These are phyloP conservation scores for Phengaris arion DNA, from an alignment of 2,888 invertebrate genomes.

Conservation along the genomic window DNA sequence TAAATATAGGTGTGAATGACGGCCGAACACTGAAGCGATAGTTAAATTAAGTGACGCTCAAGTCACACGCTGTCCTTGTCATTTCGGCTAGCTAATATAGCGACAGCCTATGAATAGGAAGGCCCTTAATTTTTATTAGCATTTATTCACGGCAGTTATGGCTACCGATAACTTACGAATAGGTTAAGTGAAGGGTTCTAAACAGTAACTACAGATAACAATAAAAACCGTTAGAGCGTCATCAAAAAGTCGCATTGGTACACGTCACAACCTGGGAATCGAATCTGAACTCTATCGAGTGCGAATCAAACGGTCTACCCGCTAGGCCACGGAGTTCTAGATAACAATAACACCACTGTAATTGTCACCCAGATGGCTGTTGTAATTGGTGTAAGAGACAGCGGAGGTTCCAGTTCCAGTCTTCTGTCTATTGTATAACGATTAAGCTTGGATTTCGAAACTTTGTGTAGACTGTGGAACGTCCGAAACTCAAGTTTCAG, in stretches of 20 bases:
- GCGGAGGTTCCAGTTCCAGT: neutral
- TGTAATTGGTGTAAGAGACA: slow-evolving; percentile 19
- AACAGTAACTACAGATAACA: neutral
- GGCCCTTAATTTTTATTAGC: neutral
- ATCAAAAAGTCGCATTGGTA: too few relatives aligned
- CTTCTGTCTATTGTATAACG: slow-evolving; percentile 16
- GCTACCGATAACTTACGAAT: neutral
- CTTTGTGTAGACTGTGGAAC: neutral
- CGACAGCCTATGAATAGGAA: too few relatives aligned
- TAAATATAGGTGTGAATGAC: too few relatives aligned
- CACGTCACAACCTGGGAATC: too few relatives aligned
- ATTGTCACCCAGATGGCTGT: neutral
- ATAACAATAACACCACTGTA: neutral
- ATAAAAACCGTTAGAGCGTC: too few relatives aligned
- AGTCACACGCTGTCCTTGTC: too few relatives aligned
- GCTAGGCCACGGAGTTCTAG: too few relatives aligned
- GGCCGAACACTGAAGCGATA: too few relatives aligned
- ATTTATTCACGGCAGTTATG: neutral
- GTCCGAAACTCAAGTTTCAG: neutral
- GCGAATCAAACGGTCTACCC: too few relatives aligned
- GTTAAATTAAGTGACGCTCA: too few relatives aligned
- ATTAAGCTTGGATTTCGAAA: slow-evolving; percentile 15
- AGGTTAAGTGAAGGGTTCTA: neutral
- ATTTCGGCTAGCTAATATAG: too few relatives aligned
- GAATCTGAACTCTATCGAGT: too few relatives aligned